Conservation (phyloP, 2,888 invertebrate species). For the Pherbina coryleti region DNA sequence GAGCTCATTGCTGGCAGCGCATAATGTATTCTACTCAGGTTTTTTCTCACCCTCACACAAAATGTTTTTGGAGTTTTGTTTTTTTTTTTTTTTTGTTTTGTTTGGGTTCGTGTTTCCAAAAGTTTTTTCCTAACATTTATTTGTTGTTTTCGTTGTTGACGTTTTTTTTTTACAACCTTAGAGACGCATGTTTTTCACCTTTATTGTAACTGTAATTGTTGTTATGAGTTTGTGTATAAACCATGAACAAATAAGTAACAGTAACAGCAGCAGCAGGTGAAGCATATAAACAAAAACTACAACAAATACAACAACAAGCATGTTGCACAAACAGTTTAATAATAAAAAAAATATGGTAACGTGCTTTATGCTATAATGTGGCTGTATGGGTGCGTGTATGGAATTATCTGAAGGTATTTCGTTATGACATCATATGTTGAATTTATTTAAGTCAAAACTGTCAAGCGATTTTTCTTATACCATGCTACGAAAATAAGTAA, state of each 20-base stretch:
- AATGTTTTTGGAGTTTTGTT: neutral
- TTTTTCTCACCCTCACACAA: neutral
- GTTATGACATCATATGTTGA: too few species aligned
- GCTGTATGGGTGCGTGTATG: too few species aligned
- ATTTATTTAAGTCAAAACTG: too few species aligned
- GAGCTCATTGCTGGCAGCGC: neutral
- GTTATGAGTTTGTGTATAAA: neutral
- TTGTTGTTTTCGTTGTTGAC: too few species aligned
- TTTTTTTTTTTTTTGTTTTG: neutral
- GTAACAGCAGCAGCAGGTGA: neutral
- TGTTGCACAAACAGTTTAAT: constrained; percentile 4
- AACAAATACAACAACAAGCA: constrained; percentile 16
- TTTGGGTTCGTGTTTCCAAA: neutral
- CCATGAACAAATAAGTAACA: neutral
- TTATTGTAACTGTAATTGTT: neutral
- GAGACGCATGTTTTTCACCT: neutral
- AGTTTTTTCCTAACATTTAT: too few species aligned
- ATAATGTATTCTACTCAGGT: constrained; percentile 24
- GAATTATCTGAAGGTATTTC: too few species aligned
- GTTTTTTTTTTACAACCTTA: neutral
- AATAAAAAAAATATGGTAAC: neutral
- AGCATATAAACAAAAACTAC: neutral
- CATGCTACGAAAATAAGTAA: neutral
- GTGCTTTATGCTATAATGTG: too few species aligned
- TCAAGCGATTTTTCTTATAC: too few species aligned